Evolutionary conservation across 1,140 invertebrate species (phyloP).

Genomic region (Pemphigus obesinymphae): DNA sequence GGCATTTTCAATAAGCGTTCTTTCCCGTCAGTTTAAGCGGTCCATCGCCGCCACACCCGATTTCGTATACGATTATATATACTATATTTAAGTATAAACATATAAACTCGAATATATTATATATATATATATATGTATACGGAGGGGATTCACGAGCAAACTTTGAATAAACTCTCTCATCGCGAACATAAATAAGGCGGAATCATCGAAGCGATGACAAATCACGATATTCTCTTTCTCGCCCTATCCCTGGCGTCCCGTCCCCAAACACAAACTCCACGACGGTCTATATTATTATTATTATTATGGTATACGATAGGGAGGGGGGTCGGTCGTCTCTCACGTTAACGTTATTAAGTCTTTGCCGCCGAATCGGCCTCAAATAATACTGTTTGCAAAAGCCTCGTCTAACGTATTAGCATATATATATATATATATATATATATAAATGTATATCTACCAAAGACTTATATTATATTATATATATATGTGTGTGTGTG

Average conservation of each 20-base stretch:
- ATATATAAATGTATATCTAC: neutral
- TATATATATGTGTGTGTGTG: neutral
- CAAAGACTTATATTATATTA: neutral
- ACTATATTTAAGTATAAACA: too few species aligned
- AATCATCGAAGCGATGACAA: constrained; percentile 40
- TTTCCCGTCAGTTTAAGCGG: constrained; percentile 6
- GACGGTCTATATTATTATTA: too few species aligned
- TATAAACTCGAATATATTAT: too few species aligned
- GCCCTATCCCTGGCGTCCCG: neutral
- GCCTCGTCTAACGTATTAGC: neutral
- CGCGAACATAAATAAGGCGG: constrained; percentile 28
- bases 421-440: too few species aligned
- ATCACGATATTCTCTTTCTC: constrained; percentile 3
- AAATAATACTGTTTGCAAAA: constrained; percentile 13
- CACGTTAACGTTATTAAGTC: constrained; percentile 27
- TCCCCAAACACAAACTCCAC: neutral
- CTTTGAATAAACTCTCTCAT: constrained; percentile 35
- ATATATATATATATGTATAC: neutral
- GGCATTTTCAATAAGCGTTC: constrained; percentile 21
- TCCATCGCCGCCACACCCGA: neutral
- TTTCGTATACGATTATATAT: neutral
- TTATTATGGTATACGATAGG: too few species aligned
- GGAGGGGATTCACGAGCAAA: neutral
- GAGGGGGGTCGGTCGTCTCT: too few species aligned
- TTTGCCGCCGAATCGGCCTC: constrained; percentile 17